phyloP scores from a whole-genome alignment of 2,888 invertebrate genomes.

The Ctenicera cuprea region DNA sequence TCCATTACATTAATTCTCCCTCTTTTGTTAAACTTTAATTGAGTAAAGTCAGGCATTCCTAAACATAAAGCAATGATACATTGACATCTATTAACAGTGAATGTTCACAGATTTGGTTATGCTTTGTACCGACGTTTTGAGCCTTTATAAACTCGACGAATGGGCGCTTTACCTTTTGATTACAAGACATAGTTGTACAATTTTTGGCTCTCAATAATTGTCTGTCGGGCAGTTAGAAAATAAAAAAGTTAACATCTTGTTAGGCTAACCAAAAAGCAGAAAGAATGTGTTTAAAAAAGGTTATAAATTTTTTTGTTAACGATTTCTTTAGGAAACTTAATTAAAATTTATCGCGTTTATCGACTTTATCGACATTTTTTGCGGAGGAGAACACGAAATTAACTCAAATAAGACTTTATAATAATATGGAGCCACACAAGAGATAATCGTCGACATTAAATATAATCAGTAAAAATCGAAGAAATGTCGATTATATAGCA shows the following conservation, averaged over 20 bases:
- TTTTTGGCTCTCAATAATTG: constrained; percentile 4
- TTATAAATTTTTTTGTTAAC: constrained; percentile 20
- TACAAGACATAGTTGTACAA: neutral
- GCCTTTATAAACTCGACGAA: constrained; percentile 16
- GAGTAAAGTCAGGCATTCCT: constrained; percentile 45
- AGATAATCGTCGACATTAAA: constrained; percentile 25
- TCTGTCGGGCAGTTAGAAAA: constrained; percentile 5
- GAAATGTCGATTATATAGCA: constrained; percentile 21
- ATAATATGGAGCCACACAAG: constrained; percentile 21
- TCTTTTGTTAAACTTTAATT: constrained; percentile 51
- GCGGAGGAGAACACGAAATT: neutral
- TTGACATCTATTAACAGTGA: constrained; percentile 46
- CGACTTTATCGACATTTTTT: neutral
- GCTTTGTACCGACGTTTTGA: constrained; percentile 24
- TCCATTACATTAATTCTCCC: constrained; percentile 48
- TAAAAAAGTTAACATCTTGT: constrained; percentile 16
- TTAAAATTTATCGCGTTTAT: constrained; percentile 15
- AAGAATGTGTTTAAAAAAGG: constrained; percentile 12
- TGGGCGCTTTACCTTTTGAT: constrained; percentile 15
- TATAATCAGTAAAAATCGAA: constrained; percentile 31
- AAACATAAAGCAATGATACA: constrained; percentile 47
- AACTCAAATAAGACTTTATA: constrained; percentile 6
- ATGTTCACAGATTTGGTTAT: constrained; percentile 42
- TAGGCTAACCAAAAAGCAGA: constrained; percentile 6
- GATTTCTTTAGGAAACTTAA: neutral